phyloP scores from a whole-genome alignment of 2,888 invertebrate genomes.

The Eristalis tenax region DNA sequence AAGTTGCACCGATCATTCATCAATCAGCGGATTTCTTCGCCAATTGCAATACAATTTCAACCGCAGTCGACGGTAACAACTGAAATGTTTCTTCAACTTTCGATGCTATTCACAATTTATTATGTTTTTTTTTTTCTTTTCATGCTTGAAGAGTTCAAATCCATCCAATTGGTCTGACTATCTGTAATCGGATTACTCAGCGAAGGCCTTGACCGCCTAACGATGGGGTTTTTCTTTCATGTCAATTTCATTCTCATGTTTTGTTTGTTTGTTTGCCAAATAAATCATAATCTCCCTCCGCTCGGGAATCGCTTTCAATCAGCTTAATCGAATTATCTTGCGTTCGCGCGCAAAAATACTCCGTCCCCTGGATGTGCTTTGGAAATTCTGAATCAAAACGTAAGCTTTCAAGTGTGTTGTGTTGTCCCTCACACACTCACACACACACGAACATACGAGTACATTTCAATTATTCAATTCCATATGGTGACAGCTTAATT shows the following conservation, averaged over 20 bases:
- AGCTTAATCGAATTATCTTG: slow-evolving; percentile 58
- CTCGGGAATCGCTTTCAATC: slow-evolving; percentile 45
- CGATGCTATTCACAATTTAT: slow-evolving; percentile 4
- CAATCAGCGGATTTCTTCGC: neutral
- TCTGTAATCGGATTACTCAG: slow-evolving; percentile 48
- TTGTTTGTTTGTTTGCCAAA: neutral
- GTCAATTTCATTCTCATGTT: neutral
- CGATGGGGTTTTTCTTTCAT: slow-evolving; percentile 16
- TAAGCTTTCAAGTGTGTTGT: neutral
- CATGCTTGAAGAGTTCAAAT: slow-evolving; percentile 4
- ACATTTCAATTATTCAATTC: slow-evolving; percentile 55
- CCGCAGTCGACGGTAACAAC: neutral
- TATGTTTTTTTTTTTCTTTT: neutral
- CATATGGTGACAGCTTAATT: slow-evolving; percentile 41
- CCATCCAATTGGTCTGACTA: slow-evolving; percentile 31
- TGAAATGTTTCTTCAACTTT: neutral
- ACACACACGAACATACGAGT: slow-evolving; percentile 1
- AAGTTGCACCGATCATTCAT: neutral
- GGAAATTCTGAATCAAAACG: slow-evolving; percentile 29
- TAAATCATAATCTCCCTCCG: slow-evolving; percentile 13
- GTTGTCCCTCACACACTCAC: neutral
- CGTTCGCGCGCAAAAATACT: slow-evolving; percentile 4
- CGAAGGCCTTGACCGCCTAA: slow-evolving; percentile 46
- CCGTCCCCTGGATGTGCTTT: slow-evolving; percentile 14
- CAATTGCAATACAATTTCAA: neutral